Conservation (phyloP, 2,888 invertebrate genomes). For the Sipunculus nudus region DNA sequence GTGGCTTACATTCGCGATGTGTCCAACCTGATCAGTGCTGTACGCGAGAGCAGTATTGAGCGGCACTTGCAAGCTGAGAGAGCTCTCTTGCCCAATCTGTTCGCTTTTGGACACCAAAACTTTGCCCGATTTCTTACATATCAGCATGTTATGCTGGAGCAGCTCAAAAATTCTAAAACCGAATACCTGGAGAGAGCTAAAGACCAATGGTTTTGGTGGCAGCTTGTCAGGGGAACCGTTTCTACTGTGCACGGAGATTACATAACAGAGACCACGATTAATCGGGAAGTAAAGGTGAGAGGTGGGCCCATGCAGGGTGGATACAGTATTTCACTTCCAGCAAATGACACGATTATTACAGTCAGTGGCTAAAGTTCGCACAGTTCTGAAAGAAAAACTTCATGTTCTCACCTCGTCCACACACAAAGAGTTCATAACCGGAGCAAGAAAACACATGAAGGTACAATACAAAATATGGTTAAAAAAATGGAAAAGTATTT, state of each 20-base stretch:
- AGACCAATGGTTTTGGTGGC: not conserved
- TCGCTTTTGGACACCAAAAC: not conserved
- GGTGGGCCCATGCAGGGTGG: too few species aligned
- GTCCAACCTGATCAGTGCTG: too few species aligned
- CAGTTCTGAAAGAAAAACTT: not conserved
- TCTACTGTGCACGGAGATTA: not conserved
- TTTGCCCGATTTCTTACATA: conserved; percentile 1
- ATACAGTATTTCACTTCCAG: too few species aligned
- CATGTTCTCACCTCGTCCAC: not conserved
- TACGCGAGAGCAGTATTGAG: not conserved
- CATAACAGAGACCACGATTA: not conserved
- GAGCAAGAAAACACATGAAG: not conserved
- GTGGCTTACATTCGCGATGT: too few species aligned
- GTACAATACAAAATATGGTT: not conserved
- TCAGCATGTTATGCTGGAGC: not conserved
- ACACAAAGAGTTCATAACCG: not conserved
- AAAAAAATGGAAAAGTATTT: not conserved
- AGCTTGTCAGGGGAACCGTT: not conserved
- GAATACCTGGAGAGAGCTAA: not conserved
- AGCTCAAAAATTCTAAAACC: not conserved
- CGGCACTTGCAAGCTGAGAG: not conserved
- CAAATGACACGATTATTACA: too few species aligned
- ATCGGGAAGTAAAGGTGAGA: not conserved
- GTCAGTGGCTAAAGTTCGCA: not conserved
- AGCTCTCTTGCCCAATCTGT: not conserved